Evolutionary conservation across 2,113 vertebrate genomes (phyloP), one percentile per base, ranked within the genome.

Genomic region (Corythornis vintsioides): DNA sequence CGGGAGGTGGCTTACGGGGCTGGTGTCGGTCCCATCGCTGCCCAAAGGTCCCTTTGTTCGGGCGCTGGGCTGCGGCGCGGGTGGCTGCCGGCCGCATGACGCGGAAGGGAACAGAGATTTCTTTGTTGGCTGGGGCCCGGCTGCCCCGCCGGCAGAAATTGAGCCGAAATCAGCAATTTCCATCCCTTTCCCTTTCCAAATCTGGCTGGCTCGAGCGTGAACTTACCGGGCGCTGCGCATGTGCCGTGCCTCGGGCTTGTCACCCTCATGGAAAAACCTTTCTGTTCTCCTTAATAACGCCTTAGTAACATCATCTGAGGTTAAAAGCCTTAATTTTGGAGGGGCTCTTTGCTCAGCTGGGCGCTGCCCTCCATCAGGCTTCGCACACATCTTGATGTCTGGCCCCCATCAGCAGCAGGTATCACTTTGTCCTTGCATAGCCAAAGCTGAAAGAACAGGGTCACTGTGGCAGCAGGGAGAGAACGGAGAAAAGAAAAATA

Each of bases 31-130:
- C 90, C 90, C 86, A 60, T 89, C 94, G 86, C 67, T 77, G 82
- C 76, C 93, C 89, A 96, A 88, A 95, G 94, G 70, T 93, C 93
- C 47, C 48, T 84, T 96, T 97, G 96, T 97, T 93, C 75, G 33
- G 64, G 31, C 40, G 5, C 80, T 92, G 65, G 82, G 83, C 73
- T 79, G 92, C 86, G 71, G 87, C 2, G 9, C 26, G 1, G 89
- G 91, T 35, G 5, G 55, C 83, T 85, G 63, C 83, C 78, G 63
- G 60, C 82, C 47, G 6, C 92, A 74, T 86, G 86, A 88, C 94
- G 73, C 10, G 2, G 29, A 73, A 69, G 53, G 52, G 72, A 97
- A 97, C 96, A 97, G 94, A 93, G 81, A 52, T 86, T 70, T 75
- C 95, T 96, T 97, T 97, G 96, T 97, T 89, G 87, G 76, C 59